Conservation (phyloP, 2,113 vertebrate species). For the Perca fluviatilis region DNA sequence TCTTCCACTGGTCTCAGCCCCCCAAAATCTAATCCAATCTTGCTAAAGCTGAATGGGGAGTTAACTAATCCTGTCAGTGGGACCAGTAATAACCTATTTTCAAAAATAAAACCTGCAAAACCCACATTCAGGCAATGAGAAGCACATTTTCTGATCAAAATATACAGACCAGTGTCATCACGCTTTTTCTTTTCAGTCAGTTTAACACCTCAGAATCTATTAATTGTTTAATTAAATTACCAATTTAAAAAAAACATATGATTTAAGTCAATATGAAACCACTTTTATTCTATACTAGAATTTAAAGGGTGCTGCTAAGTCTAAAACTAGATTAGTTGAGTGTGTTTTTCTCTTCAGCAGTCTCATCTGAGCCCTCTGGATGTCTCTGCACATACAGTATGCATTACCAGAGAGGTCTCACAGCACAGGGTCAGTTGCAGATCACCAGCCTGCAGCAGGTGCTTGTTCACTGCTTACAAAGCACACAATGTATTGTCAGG, state of each 20-base stretch:
- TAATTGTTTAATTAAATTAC: neutral
- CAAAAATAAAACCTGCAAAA: slow-evolving; percentile 62
- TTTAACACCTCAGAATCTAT: neutral
- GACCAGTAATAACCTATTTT: slow-evolving; percentile 75
- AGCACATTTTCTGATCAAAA: slow-evolving; percentile 1
- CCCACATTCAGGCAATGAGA: neutral
- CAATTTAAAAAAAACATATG: neutral
- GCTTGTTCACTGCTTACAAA: neutral
- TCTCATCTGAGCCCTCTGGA: neutral
- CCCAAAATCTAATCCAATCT: slow-evolving; percentile 81
- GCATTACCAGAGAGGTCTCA: slow-evolving; percentile 9
- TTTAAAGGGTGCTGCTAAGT: neutral
- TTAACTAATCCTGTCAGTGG: slow-evolving; percentile 80
- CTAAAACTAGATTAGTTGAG: neutral
- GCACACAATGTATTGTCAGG: neutral
- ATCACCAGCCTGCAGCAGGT: slow-evolving; percentile 18
- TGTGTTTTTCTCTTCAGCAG: neutral
- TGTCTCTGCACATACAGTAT: neutral
- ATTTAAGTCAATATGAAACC: neutral
- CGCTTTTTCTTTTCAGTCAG: neutral
- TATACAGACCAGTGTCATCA: neutral
- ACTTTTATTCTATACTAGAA: neutral
- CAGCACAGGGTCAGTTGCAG: slow-evolving; percentile 15
- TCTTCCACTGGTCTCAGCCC: slow-evolving; percentile 52
- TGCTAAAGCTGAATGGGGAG: slow-evolving; percentile 79